Conservation (phyloP, 2,113 vertebrate species). For the Antechinus flavipes region DNA sequence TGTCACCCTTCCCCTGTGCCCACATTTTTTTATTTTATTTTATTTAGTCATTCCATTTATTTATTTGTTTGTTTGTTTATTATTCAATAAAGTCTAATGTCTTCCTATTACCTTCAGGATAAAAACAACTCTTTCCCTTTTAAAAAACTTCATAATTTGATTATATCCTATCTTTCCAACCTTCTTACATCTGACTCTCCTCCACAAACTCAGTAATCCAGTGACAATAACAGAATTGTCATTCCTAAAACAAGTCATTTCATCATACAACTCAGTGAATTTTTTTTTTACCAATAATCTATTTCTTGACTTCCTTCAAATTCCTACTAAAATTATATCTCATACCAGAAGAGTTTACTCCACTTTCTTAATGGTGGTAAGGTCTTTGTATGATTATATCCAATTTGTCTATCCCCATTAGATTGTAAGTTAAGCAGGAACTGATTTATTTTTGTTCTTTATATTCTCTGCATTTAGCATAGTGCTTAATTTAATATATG, state of each 20-base stretch:
- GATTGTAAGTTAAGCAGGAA: background rate
- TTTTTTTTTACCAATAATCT: background rate
- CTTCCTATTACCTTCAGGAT: background rate
- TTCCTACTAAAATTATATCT: background rate
- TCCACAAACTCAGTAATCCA: background rate
- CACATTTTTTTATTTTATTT: background rate
- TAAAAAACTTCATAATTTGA: background rate
- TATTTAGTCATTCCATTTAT: too few relatives aligned
- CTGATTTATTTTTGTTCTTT: background rate
- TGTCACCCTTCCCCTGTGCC: background rate
- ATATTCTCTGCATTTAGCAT: background rate
- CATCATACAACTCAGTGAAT: background rate
- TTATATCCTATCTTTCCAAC: background rate
- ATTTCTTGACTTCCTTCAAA: background rate
- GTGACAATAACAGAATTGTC: background rate
- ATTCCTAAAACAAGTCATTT: background rate
- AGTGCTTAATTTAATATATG: background rate
- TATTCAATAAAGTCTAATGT: background rate
- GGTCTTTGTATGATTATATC: background rate
- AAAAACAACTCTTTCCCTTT: background rate
- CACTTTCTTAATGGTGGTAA: background rate
- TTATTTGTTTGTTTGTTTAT: too few relatives aligned
- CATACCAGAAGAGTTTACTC: background rate
- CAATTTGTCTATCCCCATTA: background rate
- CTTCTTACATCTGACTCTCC: background rate